phyloP scores from a whole-genome alignment of 1,140 invertebrate genomes.

The Leptestheria dahalacensis region DNA sequence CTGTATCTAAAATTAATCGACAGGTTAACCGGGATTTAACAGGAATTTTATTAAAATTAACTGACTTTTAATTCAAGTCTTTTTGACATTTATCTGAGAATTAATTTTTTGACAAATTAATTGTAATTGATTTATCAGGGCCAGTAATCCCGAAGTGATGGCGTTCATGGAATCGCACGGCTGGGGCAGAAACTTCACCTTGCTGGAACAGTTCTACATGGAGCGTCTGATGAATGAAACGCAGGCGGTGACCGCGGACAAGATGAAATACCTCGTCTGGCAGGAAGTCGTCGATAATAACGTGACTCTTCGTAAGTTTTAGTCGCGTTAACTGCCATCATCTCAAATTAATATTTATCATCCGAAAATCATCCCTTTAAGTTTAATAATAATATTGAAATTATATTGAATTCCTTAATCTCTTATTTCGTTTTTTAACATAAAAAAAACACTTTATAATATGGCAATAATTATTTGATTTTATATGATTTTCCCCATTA shows the following conservation, averaged over 20 bases:
- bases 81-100: no score
- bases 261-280: slow-evolving; percentile 62
- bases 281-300: slow-evolving; percentile 80
- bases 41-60: no score
- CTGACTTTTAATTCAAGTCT: no score
- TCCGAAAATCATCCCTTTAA: neutral
- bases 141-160: slow-evolving; percentile 53
- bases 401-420: no score
- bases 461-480: no score
- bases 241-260: slow-evolving; percentile 28
- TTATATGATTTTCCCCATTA: no score
- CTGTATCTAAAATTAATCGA: no score
- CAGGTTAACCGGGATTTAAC: no score
- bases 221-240: slow-evolving; percentile 39
- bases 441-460: no score
- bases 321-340: neutral
- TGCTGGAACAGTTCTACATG: slow-evolving; percentile 53
- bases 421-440: no score
- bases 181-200: slow-evolving; percentile 36
- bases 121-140: slow-evolving; percentile 35
- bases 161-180: slow-evolving; percentile 49
- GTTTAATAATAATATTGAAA: neutral
- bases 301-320: slow-evolving; percentile 40
- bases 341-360: neutral
- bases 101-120: no score